These are phyloP conservation scores for Luehdorfia chinensis DNA, from an alignment of 1,140 invertebrate genomes.

Conservation along the genomic window DNA sequence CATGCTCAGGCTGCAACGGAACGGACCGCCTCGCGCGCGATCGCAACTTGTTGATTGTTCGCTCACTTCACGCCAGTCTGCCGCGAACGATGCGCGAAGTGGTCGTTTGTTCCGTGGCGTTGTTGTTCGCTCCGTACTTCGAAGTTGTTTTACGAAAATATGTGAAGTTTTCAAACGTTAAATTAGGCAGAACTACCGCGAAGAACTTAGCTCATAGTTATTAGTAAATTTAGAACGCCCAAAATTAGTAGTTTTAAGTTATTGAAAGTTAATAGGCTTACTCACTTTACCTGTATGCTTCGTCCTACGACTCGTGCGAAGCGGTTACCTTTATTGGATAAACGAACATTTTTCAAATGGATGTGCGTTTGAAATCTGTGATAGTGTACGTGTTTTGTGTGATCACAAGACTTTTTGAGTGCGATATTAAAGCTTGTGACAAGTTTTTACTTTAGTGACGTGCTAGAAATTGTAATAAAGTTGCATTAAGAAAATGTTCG, in stretches of 20 bases:
- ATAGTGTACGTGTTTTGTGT: conserved; percentile 71
- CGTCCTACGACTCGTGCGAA: conserved; percentile 66
- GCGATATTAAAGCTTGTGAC: conserved; percentile 54
- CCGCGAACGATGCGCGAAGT: conserved; percentile 67
- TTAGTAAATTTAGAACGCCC: conserved; percentile 39
- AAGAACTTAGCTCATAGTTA: conserved; percentile 36
- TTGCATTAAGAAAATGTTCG: conserved; percentile 53
- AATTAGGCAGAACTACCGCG: conserved; percentile 49
- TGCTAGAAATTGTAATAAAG: conserved; percentile 55
- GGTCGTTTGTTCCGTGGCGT: conserved; percentile 52
- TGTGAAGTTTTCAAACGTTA: conserved; percentile 67
- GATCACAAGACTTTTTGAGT: conserved; percentile 59
- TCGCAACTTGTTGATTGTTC: conserved; percentile 74
- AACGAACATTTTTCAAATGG: conserved; percentile 76
- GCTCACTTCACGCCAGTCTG: conserved; percentile 69
- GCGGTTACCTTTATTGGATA: conserved; percentile 73
- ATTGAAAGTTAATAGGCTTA: conserved; percentile 72
- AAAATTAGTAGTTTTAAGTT: conserved; percentile 65
- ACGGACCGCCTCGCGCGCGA: conserved; percentile 53
- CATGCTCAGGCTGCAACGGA: conserved; percentile 57
- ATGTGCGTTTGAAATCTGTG: conserved; percentile 70
- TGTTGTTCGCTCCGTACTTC: conserved; percentile 58
- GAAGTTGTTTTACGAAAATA: conserved; percentile 71
- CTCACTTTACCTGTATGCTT: conserved; percentile 72
- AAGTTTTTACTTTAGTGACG: conserved; percentile 66